These are phyloP conservation scores for Hymenochirus boettgeri DNA, from an alignment of 2,113 vertebrate species.

Conservation along the genomic window DNA sequence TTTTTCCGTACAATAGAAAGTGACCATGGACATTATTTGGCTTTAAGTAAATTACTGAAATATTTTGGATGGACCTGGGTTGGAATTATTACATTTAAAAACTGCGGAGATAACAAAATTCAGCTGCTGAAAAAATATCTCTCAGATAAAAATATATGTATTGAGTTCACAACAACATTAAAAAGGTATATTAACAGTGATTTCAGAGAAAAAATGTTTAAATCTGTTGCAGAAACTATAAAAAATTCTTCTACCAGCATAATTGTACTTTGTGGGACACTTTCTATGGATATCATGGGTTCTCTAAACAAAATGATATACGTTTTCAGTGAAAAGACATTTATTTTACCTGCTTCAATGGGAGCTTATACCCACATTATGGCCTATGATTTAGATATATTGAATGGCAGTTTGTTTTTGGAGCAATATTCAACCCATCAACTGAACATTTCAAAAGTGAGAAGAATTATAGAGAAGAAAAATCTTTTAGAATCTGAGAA, in stretches of 20 bases:
- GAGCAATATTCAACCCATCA: not conserved
- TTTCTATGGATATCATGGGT: not conserved
- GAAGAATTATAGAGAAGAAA: not conserved
- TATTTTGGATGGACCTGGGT: slow-evolving; percentile 11
- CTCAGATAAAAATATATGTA: not conserved
- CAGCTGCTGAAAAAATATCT: not conserved
- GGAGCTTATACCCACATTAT: not conserved
- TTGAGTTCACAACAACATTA: not conserved
- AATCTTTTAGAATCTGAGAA: not conserved
- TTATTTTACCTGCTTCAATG: not conserved
- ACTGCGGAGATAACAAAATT: not conserved
- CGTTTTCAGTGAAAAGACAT: not conserved
- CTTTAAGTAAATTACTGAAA: not conserved
- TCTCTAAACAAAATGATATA: not conserved
- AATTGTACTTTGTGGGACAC: not conserved
- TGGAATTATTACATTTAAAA: slow-evolving; percentile 12
- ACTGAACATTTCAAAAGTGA: not conserved
- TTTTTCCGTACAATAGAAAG: slow-evolving; percentile 2
- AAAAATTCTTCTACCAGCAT: not conserved
- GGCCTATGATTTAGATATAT: not conserved
- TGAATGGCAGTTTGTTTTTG: not conserved
- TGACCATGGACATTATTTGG: not conserved
- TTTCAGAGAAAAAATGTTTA: no score
- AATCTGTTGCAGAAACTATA: not conserved
- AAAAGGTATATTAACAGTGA: not conserved